These are phyloP conservation scores for Melanotaenia trifasciata DNA, from an alignment of 2,797 vertebrate genomes.

Conservation along the genomic window DNA sequence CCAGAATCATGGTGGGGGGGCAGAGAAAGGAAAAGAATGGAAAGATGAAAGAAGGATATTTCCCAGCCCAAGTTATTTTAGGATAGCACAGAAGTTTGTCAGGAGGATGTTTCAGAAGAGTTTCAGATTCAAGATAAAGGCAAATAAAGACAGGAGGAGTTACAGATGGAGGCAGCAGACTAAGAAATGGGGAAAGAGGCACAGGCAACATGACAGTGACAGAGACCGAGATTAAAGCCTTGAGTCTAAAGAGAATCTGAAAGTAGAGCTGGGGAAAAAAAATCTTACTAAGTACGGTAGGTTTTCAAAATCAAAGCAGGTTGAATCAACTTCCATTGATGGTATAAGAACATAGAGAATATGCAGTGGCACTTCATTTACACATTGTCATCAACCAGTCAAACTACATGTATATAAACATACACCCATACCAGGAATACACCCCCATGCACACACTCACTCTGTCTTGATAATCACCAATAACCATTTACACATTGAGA, in stretches of 20 bases:
- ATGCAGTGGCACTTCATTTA: neutral
- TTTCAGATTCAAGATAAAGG: slow-evolving; percentile 3
- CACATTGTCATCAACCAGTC: neutral
- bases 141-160: slow-evolving; percentile 11
- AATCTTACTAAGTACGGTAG: neutral
- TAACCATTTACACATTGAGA: neutral
- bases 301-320: slow-evolving; percentile 16
- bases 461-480: neutral
- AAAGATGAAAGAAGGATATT: neutral
- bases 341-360: neutral
- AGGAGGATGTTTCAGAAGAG: slow-evolving; percentile 2
- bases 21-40: neutral
- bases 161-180: slow-evolving; percentile 17
- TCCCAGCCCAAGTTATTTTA: slow-evolving; percentile 2
- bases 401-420: neutral
- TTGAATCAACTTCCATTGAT: neutral
- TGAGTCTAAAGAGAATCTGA: slow-evolving; percentile 34
- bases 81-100: neutral
- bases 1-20: slow-evolving; percentile 8
- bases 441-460: neutral
- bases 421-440: neutral
- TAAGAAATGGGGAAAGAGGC: neutral
- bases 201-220: slow-evolving; percentile 13
- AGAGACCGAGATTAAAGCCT: slow-evolving; percentile 38
- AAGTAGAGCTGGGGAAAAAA: neutral